Percentiles rank a stretch among this genome's conserved stretches.
These are phyloP conservation scores for Thermophis baileyi DNA, from an alignment of 2,113 vertebrate species.

Conservation along the genomic window DNA sequence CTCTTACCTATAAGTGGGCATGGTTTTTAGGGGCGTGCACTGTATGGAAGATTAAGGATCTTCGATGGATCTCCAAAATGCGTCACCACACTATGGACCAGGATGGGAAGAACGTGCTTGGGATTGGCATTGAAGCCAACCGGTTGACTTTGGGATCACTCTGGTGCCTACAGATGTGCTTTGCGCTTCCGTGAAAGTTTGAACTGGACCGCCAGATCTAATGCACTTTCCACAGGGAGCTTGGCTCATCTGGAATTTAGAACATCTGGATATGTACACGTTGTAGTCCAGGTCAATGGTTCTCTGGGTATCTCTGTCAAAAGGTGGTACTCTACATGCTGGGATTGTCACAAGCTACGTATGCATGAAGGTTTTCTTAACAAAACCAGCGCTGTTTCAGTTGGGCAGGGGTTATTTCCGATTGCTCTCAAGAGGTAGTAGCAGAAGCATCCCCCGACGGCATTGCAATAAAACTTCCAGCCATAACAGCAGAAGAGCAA, in stretches of 20 bases:
- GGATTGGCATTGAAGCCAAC: conserved; percentile 27
- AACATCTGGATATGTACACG: not conserved
- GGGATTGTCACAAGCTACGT: not conserved
- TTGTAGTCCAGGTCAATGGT: not conserved
- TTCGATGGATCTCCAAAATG: conserved; percentile 44
- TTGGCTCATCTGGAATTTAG: not conserved
- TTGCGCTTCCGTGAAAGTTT: not conserved
- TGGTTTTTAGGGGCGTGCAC: conserved; percentile 40
- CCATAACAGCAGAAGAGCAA: not conserved
- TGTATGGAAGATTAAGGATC: conserved; percentile 11
- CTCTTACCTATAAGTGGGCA: conserved; percentile 52
- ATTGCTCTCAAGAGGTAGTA: not conserved
- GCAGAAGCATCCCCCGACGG: not conserved
- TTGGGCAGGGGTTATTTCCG: not conserved
- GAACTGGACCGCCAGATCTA: not conserved
- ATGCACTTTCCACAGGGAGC: not conserved
- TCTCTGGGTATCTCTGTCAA: not conserved
- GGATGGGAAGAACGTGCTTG: conserved; percentile 9
- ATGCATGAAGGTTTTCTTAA: not conserved
- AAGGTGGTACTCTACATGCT: not conserved
- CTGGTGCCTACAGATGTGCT: conserved; percentile 25
- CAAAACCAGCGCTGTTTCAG: not conserved
- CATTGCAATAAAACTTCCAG: not conserved
- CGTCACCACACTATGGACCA: conserved; percentile 27
- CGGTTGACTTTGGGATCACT: conserved; percentile 2